A percentile compares a stretch with the other conserved stretches of the same genome.
phyloP scores from a whole-genome alignment of 2,888 invertebrate species.

The Augiades crinisus region DNA sequence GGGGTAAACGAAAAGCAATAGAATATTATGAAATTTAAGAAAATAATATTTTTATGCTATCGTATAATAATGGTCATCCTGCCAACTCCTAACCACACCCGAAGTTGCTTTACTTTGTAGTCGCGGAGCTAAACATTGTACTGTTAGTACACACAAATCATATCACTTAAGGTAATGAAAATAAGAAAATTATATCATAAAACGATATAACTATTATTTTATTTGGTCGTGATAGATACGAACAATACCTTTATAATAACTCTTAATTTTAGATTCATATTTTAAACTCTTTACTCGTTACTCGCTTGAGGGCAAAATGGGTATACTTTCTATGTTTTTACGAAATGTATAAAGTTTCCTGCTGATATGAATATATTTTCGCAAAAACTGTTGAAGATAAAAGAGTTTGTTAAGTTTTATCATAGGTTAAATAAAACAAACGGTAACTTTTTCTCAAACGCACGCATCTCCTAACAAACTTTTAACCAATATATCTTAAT shows the following conservation, averaged over 20 bases:
- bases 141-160: no score
- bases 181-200: no score
- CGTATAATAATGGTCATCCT: no score
- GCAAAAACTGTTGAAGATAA: constrained; percentile 14
- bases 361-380: constrained; percentile 15
- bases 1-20: neutral
- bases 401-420: constrained; percentile 12
- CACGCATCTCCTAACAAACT: no score
- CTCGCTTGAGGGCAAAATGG: neutral
- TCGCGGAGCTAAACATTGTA: no score
- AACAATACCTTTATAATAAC: no score
- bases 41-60: neutral
- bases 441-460: neutral
- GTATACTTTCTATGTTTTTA: neutral
- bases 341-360: constrained; percentile 3
- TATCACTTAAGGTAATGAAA: no score
- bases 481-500: no score
- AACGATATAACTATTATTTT: no score
- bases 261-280: neutral
- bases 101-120: no score
- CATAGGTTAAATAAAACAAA: constrained; percentile 1
- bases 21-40: neutral
- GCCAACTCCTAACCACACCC: no score
- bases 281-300: neutral
- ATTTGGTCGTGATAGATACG: no score